Evolutionary conservation across 2,888 invertebrate species (phyloP).

Genomic region (Parnassius orleans): DNA sequence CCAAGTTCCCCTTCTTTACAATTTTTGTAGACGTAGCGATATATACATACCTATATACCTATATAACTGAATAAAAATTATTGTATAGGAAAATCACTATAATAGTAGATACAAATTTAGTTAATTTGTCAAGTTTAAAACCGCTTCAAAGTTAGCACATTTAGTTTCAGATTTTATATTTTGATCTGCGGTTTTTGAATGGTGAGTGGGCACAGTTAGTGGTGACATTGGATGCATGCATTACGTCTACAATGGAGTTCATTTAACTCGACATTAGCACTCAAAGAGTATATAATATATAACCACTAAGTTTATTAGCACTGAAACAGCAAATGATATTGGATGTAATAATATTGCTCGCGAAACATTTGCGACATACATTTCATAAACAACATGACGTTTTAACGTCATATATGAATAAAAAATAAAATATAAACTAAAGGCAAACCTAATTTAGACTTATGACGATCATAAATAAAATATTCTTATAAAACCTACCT

Average conservation of each 20-base stretch:
- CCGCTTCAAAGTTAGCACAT: background rate
- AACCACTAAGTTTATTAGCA: too few relatives aligned
- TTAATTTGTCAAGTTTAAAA: background rate
- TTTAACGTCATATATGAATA: background rate
- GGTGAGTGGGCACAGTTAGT: conserved; percentile 2
- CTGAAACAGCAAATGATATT: background rate
- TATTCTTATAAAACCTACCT: too few relatives aligned
- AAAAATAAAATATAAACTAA: background rate
- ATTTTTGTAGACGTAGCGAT: conserved; percentile 69
- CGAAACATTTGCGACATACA: background rate
- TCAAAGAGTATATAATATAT: background rate
- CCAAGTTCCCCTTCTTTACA: conserved; percentile 79
- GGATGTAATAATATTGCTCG: background rate
- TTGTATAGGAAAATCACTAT: conserved; percentile 9
- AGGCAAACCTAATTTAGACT: background rate
- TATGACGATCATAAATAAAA: background rate
- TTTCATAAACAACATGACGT: background rate
- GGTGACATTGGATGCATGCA: conserved; percentile 12
- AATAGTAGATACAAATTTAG: conserved; percentile 10
- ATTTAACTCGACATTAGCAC: conserved; percentile 5
- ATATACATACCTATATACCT: conserved; percentile 13
- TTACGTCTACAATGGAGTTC: conserved; percentile 8
- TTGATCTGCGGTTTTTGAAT: conserved; percentile 6
- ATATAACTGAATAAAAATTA: conserved; percentile 29
- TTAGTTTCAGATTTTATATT: conserved; percentile 4